These are phyloP conservation scores for Conopomorpha cramerella DNA, from an alignment of 1,140 invertebrate genomes.

Conservation along the genomic window DNA sequence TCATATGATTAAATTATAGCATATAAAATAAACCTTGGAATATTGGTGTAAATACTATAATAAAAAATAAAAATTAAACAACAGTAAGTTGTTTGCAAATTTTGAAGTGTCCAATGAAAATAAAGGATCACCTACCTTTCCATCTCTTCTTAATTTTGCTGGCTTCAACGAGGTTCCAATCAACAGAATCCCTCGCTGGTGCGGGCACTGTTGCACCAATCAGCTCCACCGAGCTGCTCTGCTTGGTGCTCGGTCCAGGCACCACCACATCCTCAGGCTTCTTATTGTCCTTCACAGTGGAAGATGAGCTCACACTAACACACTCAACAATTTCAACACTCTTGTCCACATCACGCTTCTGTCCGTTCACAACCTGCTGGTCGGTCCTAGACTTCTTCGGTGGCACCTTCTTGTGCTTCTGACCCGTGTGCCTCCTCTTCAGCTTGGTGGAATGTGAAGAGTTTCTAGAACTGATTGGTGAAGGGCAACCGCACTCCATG, in stretches of 20 bases:
- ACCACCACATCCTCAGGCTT: conserved; percentile 18
- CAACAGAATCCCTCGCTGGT: conserved; percentile 40
- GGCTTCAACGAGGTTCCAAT: conserved; percentile 49
- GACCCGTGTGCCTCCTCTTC: conserved; percentile 33
- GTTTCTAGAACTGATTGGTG: conserved; percentile 46
- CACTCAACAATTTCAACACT: conserved; percentile 48
- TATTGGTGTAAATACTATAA: too few relatives aligned
- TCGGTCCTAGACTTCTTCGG: conserved; percentile 33
- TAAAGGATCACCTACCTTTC: conserved; percentile 29
- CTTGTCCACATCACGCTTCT: conserved; percentile 21
- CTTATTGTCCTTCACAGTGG: conserved; percentile 19
- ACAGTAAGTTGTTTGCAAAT: too few relatives aligned
- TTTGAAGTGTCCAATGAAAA: too few relatives aligned
- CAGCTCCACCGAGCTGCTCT: conserved; percentile 46
- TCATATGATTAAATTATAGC: too few relatives aligned
- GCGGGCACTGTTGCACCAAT: conserved; percentile 43
- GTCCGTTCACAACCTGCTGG: conserved; percentile 11
- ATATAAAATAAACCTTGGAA: too few relatives aligned
- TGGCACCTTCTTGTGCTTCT: conserved; percentile 37
- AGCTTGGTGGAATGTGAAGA: conserved; percentile 41
- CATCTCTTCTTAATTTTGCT: conserved; percentile 53
- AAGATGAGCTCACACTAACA: conserved; percentile 11
- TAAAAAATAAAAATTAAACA: too few relatives aligned
- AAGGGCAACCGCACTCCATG: conserved; percentile 48
- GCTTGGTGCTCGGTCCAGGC: conserved; percentile 28